Evolutionary conservation across 1,140 invertebrate genomes (phyloP), one percentile per base, ranked within the genome.

Genomic region (Calycopis cecrops): DNA sequence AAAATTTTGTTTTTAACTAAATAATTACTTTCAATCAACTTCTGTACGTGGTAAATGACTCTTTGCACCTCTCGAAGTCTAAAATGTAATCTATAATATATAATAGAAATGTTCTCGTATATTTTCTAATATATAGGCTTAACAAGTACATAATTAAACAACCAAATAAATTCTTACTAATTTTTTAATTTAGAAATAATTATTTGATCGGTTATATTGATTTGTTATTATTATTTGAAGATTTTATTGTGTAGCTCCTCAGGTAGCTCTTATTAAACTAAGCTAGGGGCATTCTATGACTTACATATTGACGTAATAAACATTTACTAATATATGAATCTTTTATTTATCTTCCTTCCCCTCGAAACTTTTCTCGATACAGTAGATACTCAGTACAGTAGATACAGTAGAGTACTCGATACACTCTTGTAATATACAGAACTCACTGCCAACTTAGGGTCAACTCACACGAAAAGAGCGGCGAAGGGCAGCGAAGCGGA

Each of bases 151-250:
- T 44, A 14, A 44, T 44, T 42, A 44, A 44, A 50, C 60, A 60
- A 48, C 62, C 62, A 64, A 64, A 64, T 64, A 35, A 55, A 35
- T 60, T 48, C 44, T 50, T 34, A 57, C 40, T 44, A 44, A 44
- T 44, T 16, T 16, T 44, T 44, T 44, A 44, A 44, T 44, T 44
- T 44, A 44, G 40, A 6, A 14, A 44, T 44, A 16, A 44, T 44
- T 44, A 44, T 44, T 44, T 44, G 40, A 16, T 44, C 40, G 40
- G 17, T 44, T 44, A 44, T 63, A 53, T 56, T 63, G 37, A 52
- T 55, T 65, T 66, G 64, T 66, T 66, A 63, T 58, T 60, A 58
- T 58, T 63, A 57, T 66, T 59, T 62, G 40, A 48, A 63, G 52
- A 60, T 66, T 66, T 66, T 63, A 63, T 63, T 59, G 10, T 55